phyloP scores from a whole-genome alignment of 2,888 invertebrate species.

The Drosophila nr. perissopoda region DNA sequence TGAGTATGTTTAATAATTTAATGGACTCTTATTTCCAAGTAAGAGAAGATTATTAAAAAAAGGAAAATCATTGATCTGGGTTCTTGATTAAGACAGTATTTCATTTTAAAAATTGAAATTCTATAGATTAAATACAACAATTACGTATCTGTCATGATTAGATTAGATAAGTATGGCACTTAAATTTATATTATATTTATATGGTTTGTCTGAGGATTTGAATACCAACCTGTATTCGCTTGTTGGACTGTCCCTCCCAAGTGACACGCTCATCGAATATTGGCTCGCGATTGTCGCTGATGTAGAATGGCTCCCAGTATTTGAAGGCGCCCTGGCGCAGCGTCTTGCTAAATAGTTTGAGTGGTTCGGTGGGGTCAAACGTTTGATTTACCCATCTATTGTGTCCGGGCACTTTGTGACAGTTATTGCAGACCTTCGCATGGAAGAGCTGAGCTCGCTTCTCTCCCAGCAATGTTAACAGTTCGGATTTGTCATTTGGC shows the following conservation, averaged over 20 bases:
- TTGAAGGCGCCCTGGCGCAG: constrained; percentile 89
- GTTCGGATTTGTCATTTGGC: constrained; percentile 70
- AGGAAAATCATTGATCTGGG: no score
- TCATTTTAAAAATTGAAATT: background rate
- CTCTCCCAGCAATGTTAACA: constrained; percentile 53
- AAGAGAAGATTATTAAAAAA: background rate
- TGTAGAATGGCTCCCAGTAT: constrained; percentile 96
- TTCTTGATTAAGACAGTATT: no score
- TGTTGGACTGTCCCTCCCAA: constrained; percentile 92
- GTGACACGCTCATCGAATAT: constrained; percentile 95
- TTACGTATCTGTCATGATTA: background rate
- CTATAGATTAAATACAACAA: no score
- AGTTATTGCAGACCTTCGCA: constrained; percentile 58
- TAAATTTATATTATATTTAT: background rate
- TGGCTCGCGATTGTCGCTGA: constrained; percentile 94
- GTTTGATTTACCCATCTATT: constrained; percentile 51
- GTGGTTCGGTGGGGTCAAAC: constrained; percentile 24
- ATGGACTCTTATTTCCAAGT: background rate
- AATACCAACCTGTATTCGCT: constrained; percentile 77
- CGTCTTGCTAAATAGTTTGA: constrained; percentile 88
- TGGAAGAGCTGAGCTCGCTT: constrained; percentile 68
- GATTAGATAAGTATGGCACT: background rate
- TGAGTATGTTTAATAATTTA: background rate
- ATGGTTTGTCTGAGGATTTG: background rate
- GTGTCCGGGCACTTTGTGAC: constrained; percentile 67